Base-by-base conservation (phyloP, 2,888 invertebrate species). In the Scrobipalpa atriplicella region DNA sequence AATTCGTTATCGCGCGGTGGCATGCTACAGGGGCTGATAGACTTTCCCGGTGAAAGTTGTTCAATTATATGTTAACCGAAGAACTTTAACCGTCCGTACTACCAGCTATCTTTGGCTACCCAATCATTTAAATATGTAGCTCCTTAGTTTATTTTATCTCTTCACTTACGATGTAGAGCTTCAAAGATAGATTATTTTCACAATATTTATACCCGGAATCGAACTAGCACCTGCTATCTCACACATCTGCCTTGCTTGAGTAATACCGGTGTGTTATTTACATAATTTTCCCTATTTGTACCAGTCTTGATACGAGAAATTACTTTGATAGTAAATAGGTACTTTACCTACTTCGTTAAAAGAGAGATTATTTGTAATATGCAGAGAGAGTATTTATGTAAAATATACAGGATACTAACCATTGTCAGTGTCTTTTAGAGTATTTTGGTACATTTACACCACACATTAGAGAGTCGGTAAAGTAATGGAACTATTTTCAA, bases 251-350 rank as follows among this genome's bases (percentile, higher is more conserved):
- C n/a, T n/a, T n/a, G n/a, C 18, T 19, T 41, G 41, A 56, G 11
- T 64, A 64, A 56, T 56, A 56, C 52, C 39, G 11, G 52, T 36
- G 38, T n/a, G 56, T 64, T 54, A 38, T 13, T 64, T 16, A 54
- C n/a, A 39, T 56, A 56, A 64, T 64, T 56, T 64, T 56, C 29
- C 16, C 39, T 2, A 64, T 64, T 64, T 56, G 64, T 64, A 54
- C 29, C 18, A 19, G 63, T 43, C 62, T 19, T 11, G 61, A 62
- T 13, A 18, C 18, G 16, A 39, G 39, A 52, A 52, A 52, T 52
- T 19, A 21, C 2, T 52, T 19, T 52, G 52, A 52, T 52, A 52
- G 18, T 29, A 29, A 29, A 29, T 29, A 9, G 47, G 5, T 47
- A 52, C 21, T 52, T 29, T 29, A 29, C 29, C 5, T 29, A 29